These are phyloP conservation scores for Echinarachnius parma DNA, from an alignment of 53 echinoderm and acorn worm genomes.

Conservation along the genomic window DNA sequence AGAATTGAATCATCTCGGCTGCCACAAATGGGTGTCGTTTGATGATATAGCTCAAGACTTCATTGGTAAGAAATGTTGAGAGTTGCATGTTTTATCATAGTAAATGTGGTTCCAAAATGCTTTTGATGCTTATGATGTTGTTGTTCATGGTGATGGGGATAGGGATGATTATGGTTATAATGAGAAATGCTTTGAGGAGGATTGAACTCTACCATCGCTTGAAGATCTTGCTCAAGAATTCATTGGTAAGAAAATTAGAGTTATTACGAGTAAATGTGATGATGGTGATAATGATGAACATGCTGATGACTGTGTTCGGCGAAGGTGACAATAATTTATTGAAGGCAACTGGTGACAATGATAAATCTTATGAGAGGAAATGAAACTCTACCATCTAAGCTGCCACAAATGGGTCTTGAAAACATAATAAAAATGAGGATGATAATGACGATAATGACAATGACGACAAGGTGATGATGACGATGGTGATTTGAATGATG, in stretches of 20 bases:
- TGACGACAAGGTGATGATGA: no score
- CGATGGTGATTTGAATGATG: conserved; percentile 4
- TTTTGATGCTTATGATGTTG: conserved; percentile 40
- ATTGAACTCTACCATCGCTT: conserved; percentile 71
- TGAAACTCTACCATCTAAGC: conserved; percentile 62
- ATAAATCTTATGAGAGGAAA: conserved; percentile 72
- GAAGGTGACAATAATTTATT: no score
- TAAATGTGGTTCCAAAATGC: conserved; percentile 29
- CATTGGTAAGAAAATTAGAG: conserved; percentile 4
- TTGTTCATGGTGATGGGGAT: background rate
- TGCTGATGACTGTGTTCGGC: conserved; percentile 3
- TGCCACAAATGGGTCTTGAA: conserved; percentile 79
- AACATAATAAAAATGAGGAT: conserved; percentile 44
- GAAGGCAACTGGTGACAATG: no score
- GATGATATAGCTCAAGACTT: background rate
- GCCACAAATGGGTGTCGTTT: conserved; percentile 74
- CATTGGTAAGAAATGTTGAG: conserved; percentile 2
- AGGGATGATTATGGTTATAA: conserved; percentile 21
- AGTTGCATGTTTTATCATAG: no score
- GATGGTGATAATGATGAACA: conserved; percentile 8
- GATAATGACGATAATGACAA: conserved; percentile 47
- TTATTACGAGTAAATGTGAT: background rate
- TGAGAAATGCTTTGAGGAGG: conserved; percentile 32
- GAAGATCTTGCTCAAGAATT: conserved; percentile 35
- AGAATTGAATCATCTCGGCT: conserved; percentile 67